Evolutionary conservation across 2,888 invertebrate genomes (phyloP).

Genomic region (Schizotus pectinicornis): DNA sequence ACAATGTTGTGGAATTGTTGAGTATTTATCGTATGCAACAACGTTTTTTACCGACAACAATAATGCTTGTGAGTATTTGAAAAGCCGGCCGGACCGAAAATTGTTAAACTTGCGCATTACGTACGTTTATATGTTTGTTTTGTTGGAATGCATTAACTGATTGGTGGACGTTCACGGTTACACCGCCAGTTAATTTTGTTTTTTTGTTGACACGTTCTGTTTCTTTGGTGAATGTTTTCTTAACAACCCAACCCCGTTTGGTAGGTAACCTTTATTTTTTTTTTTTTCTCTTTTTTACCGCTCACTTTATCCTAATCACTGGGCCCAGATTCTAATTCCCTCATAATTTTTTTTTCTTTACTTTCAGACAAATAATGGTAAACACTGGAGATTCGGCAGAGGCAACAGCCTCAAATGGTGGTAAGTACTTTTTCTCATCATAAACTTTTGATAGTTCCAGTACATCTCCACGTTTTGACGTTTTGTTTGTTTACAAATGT

Average conservation of each 20-base stretch:
- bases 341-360: conserved; percentile 8
- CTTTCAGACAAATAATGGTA: conserved; percentile 24
- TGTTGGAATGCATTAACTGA: neutral
- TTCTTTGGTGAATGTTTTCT: too few relatives aligned
- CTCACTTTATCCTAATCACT: neutral
- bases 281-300: neutral
- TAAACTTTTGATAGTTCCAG: neutral
- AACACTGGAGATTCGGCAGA: conserved; percentile 10
- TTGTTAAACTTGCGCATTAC: conserved; percentile 10
- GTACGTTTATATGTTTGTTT: conserved; percentile 5
- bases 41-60: conserved; percentile 19
- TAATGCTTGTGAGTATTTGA: conserved; percentile 45
- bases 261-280: neutral
- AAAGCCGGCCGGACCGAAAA: neutral
- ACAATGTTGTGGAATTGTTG: too few relatives aligned
- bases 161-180: conserved; percentile 10
- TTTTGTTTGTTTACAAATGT: neutral
- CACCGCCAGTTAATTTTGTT: conserved; percentile 3
- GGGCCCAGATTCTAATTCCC: neutral
- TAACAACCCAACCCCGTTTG: too few relatives aligned
- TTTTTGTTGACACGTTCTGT: neutral
- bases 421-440: conserved; percentile 12
- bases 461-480: neutral
- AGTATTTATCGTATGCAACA: too few relatives aligned
- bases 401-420: conserved; percentile 19